Evolutionary conservation across 1,140 invertebrate species (phyloP).

Genomic region (Neodiprion pinetum): DNA sequence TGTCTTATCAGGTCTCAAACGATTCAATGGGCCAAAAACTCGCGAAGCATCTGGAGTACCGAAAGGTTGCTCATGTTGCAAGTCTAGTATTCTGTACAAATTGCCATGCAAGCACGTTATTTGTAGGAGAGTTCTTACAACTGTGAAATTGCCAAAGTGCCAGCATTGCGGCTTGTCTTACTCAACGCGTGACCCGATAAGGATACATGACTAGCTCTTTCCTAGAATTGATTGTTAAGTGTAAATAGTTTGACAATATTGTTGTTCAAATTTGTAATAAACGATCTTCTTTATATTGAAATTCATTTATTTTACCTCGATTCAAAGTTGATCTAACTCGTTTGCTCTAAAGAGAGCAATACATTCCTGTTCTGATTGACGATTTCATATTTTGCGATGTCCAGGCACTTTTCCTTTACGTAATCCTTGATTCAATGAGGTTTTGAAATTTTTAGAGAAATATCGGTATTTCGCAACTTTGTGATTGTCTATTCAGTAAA

Average conservation of each 20-base stretch:
- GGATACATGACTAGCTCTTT: slow-evolving; percentile 32
- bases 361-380: too few species aligned
- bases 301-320: neutral
- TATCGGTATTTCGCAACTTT: too few species aligned
- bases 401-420: too few species aligned
- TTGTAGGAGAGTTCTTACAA: slow-evolving; percentile 51
- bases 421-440: too few species aligned
- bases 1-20: slow-evolving; percentile 36
- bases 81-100: slow-evolving; percentile 48
- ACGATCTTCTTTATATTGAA: neutral
- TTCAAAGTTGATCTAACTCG: neutral
- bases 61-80: slow-evolving; percentile 46
- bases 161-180: slow-evolving; percentile 39
- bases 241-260: neutral
- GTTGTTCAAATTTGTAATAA: neutral
- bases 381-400: too few species aligned
- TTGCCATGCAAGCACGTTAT: slow-evolving; percentile 58
- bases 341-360: too few species aligned
- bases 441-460: too few species aligned
- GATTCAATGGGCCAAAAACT: slow-evolving; percentile 29
- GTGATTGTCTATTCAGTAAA: too few species aligned
- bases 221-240: too few species aligned
- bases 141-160: slow-evolving; percentile 38
- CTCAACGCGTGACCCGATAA: slow-evolving; percentile 39
- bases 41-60: neutral